A percentile compares a stretch with the other conserved stretches of the same genome.
These are phyloP conservation scores for Thalassarche chlororhynchos DNA, from an alignment of 2,113 vertebrate species.

Conservation along the genomic window DNA sequence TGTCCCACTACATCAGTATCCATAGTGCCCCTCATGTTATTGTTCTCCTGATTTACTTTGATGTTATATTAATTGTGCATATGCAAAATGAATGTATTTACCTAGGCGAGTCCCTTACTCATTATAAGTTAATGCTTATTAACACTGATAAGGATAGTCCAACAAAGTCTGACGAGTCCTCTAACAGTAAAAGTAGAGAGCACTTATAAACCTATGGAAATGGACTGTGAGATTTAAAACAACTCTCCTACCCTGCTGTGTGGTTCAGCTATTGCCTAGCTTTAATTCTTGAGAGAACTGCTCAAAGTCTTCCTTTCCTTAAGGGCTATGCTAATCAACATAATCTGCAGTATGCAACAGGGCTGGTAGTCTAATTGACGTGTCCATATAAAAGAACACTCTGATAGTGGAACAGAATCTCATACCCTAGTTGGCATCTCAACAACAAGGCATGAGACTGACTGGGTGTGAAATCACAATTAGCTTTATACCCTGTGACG, in stretches of 20 bases:
- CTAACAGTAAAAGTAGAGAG: not conserved
- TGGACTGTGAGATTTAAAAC: not conserved
- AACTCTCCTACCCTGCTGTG: not conserved
- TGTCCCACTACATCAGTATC: not conserved
- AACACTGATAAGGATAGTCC: not conserved
- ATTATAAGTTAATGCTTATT: not conserved
- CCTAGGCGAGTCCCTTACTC: not conserved
- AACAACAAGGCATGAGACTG: not conserved
- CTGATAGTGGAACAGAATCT: not conserved
- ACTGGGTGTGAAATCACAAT: not conserved
- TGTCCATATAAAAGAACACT: not conserved
- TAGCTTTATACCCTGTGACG: not conserved
- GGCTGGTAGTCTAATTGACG: not conserved
- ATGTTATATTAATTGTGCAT: not conserved
- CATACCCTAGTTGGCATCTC: not conserved
- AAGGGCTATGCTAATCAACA: conserved; percentile 10
- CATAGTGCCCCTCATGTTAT: not conserved
- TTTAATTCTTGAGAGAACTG: not conserved
- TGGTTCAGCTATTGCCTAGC: not conserved
- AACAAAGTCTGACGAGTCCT: not conserved
- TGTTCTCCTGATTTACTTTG: not conserved
- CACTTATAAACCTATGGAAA: not conserved
- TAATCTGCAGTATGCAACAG: not conserved
- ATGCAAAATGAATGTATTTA: not conserved
- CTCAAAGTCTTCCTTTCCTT: not conserved